Base-by-base conservation (phyloP, 1,140 invertebrate species). In the Brachionus koreanus region DNA sequence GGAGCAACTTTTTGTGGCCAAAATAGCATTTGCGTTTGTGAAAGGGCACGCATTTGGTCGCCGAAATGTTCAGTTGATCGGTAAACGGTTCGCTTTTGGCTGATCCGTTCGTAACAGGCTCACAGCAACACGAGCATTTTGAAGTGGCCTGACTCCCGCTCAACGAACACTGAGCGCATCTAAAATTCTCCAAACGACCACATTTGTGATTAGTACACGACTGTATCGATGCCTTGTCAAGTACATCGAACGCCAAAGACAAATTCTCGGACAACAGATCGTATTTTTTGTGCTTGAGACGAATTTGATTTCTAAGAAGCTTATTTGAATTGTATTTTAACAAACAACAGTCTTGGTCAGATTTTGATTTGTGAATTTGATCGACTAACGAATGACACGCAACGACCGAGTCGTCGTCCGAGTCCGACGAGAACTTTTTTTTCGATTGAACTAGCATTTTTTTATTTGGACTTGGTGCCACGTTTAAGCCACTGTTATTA, bases 21-120 rank as follows among this genome's bases (percentile, higher is more conserved):
- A 74, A 74, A 19, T 74, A 74, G 39, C 69, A 74, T 46, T 74
- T 74, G 7, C 69, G 39, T 29, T 74, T 74, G 69, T 74, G 69
- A 74, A 74, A 74, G 4, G 69, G 39, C 23, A 25, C 25, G 13
- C 12, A n/a, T 67, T 57, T 25, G 16, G 16, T 57, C 6, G 49
- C 0, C 49, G 16, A 23, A 4, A 57, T 57, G 49, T 25, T 57
- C 5, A 57, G 9, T 25, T 57, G 49, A 19, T 57, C 49, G n/a
- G 7, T 25, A 19, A 57, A 57, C 13, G 43, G 43, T 16, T 49
- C 49, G 16, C 49, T 23, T 4, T 5, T 57, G 16, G 19, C 2
- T 23, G n/a, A 5, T 0, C 3, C 16, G 7, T 13, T 46, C 23
- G 10, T 4, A 7, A 5, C 19, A 13, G 43, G 29, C 1, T 29